Conservation (phyloP, 2,888 invertebrate species). For the Noctua janthina region DNA sequence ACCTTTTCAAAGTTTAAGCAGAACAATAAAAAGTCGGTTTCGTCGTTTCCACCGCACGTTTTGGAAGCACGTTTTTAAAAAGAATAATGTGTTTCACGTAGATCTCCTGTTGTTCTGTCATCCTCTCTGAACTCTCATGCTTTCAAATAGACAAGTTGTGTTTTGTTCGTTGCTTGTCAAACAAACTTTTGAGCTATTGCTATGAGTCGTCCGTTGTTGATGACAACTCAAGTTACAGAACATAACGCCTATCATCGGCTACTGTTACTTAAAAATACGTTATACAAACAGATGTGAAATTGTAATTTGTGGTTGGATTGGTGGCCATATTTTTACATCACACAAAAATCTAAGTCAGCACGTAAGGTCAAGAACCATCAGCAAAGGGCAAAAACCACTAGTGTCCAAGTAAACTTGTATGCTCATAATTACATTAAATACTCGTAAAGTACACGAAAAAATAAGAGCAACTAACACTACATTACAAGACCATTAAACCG, state of each 20-base stretch:
- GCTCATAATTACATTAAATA: neutral
- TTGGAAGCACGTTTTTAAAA: slow-evolving; percentile 50
- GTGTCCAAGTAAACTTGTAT: neutral
- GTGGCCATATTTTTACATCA: neutral
- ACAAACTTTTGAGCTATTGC: slow-evolving; percentile 21
- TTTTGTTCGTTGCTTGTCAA: slow-evolving; percentile 13
- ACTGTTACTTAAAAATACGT: neutral
- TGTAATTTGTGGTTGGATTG: neutral
- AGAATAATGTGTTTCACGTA: slow-evolving; percentile 56
- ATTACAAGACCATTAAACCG: slow-evolving; percentile 20
- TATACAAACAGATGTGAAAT: neutral
- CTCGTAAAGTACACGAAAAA: neutral
- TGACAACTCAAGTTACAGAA: neutral
- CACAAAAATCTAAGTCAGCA: neutral
- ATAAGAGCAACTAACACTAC: neutral
- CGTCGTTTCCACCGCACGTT: slow-evolving; percentile 60
- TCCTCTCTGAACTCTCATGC: slow-evolving; percentile 17
- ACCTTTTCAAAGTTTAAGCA: slow-evolving; percentile 63
- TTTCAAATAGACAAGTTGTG: slow-evolving; percentile 26
- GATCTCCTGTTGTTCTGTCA: slow-evolving; percentile 47
- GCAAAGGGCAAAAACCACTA: neutral
- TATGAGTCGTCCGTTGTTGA: slow-evolving; percentile 3
- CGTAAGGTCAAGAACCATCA: neutral
- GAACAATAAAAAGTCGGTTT: slow-evolving; percentile 60
- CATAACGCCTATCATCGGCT: neutral